Evolutionary conservation across 1,140 invertebrate species (phyloP), one percentile per base, ranked within the genome.

Genomic region (Drosophila nikananu): DNA sequence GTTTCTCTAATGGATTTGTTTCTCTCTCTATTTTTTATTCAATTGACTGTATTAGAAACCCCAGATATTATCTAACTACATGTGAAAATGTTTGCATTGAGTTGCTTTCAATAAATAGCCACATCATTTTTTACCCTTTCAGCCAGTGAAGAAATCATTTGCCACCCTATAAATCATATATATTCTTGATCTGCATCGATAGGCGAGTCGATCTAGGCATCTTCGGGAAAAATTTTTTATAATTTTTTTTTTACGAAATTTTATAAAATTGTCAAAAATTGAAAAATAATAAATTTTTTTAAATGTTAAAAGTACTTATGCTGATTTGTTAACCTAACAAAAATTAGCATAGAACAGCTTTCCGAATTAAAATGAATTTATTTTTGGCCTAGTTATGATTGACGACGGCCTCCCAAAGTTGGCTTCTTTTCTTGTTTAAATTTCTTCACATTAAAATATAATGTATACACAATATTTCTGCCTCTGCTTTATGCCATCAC

Each of bases 371-470:
- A 46, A 7, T 46, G 3, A 3, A 21, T 13, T 1, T 0, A 21
- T 13, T 23, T 23, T 46, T 46, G 19, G 13, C 21, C 1, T 1
- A 23, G 13, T 23, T 23, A 23, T 48, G 13, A 23, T 4, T 15
- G 12, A 21, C 2, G 23, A 3, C 12, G 3, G 13, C 21, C 12
- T 25, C 7, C 7, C 8, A 0, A 9, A 48, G 7, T 48, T 48
- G 17, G 5, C 5, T 15, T 23, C 7, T 13, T 7, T 8, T 23
- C 3, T 8, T 17, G 7, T 9, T 44, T 21, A 52, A 25, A 44
- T 44, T 27, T 13, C 17, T n/a, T 42, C 30, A 15, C 27, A 46
- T 30, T 67, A 32, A 55, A 68, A 46, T 67, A 67, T 37, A 54
- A 44, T 44, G 12, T 51, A 30, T 51, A 32, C 15, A 17, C 19